Evolutionary conservation across 2,113 vertebrate genomes (phyloP).

Genomic region (Peromyscus californicus): DNA sequence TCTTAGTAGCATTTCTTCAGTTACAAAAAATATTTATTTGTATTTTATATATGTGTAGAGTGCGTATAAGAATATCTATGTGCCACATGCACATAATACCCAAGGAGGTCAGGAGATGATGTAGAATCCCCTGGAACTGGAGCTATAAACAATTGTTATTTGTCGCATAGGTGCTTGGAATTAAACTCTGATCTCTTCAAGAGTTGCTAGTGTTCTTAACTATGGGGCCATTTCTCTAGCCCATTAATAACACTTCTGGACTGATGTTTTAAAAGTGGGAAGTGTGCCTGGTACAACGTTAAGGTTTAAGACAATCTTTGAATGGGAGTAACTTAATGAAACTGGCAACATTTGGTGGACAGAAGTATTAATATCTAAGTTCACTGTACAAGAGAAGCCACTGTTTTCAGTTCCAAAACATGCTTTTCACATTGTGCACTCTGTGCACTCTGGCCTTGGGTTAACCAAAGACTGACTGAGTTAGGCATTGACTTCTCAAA

Average conservation of each 20-base stretch:
- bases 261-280: background rate
- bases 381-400: fast-evolving
- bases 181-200: background rate
- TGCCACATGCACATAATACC: background rate
- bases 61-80: background rate
- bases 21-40: background rate
- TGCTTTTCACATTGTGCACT: background rate
- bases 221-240: background rate
- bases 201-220: background rate
- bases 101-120: background rate
- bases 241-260: background rate
- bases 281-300: background rate
- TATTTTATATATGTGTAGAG: background rate
- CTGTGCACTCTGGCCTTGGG: background rate
- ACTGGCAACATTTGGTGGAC: background rate
- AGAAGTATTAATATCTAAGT: background rate
- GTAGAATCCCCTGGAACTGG: background rate
- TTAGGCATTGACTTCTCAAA: background rate
- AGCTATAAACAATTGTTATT: background rate
- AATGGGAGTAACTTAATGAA: background rate
- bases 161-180: background rate
- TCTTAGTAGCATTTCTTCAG: background rate
- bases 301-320: background rate
- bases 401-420: background rate
- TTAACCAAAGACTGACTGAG: background rate